These are phyloP conservation scores for Microctenopoma lineatum DNA, from an alignment of 2,797 vertebrate genomes.

Conservation along the genomic window DNA sequence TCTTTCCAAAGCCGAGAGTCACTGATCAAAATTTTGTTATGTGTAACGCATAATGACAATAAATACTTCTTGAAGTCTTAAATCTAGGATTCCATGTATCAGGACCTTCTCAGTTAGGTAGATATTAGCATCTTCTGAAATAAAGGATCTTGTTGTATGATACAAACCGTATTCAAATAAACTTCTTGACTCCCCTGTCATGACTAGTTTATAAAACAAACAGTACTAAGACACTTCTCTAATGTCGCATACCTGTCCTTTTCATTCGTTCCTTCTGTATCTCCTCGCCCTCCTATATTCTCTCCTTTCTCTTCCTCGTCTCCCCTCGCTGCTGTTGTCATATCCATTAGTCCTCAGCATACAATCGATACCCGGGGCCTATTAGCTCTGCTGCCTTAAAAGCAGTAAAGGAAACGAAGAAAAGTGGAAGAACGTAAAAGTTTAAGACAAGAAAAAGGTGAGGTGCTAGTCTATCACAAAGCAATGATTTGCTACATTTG, in stretches of 20 bases:
- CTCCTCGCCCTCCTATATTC: constrained; percentile 17
- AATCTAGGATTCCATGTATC: no score
- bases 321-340: constrained; percentile 49
- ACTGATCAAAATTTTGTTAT: no score
- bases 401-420: constrained; percentile 50
- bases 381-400: constrained; percentile 52
- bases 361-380: constrained; percentile 62
- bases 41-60: no score
- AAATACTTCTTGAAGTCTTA: no score
- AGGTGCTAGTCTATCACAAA: constrained; percentile 15
- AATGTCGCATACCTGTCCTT: constrained; percentile 6
- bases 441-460: constrained; percentile 32
- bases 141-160: no score
- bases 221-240: constrained; percentile 7
- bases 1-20: no score
- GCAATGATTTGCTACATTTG: no score
- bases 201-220: not conserved
- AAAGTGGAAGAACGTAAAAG: constrained; percentile 41
- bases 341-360: constrained; percentile 61
- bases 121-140: no score
- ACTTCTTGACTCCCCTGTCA: no score
- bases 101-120: no score
- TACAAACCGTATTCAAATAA: no score
- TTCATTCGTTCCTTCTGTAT: constrained; percentile 25
- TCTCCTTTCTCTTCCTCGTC: constrained; percentile 27